phyloP scores from a whole-genome alignment of 2,113 vertebrate species.

The Engraulis encrasicolus region DNA sequence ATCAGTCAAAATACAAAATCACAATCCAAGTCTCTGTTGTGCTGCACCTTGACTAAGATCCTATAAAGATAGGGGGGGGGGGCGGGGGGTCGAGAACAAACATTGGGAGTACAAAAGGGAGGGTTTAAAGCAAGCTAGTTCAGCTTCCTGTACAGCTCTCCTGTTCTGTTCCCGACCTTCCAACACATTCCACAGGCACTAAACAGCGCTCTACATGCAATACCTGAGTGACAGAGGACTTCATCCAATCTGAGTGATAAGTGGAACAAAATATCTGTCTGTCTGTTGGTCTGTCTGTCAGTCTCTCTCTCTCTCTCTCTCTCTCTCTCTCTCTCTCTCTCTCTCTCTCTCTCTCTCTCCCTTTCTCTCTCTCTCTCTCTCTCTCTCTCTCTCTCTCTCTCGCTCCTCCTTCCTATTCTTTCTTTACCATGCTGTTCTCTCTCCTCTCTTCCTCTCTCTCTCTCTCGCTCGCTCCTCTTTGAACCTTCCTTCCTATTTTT shows the following conservation, averaged over 20 bases:
- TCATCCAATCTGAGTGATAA: slow-evolving; percentile 7
- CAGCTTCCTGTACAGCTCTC: not conserved
- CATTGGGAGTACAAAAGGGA: not conserved
- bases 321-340: no score
- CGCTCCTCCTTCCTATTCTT: no score
- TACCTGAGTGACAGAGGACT: not conserved
- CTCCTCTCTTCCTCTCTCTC: no score
- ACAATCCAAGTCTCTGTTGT: not conserved
- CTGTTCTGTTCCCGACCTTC: not conserved
- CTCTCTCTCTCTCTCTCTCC: no score
- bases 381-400: no score
- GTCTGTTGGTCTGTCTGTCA: not conserved
- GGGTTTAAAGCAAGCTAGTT: not conserved
- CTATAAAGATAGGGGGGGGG: not conserved
- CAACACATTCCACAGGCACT: not conserved
- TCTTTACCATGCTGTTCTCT: no score
- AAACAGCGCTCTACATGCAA: not conserved
- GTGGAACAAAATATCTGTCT: slow-evolving; percentile 1
- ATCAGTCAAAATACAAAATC: not conserved
- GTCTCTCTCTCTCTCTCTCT: no score
- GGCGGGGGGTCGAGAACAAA: not conserved
- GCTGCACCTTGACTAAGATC: slow-evolving; percentile 18
- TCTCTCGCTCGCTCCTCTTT: no score
- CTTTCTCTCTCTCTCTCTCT: no score
- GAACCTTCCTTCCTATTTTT: no score